A percentile compares a stretch with the other conserved stretches of the same genome.
Conservation (phyloP, 1,140 invertebrate genomes). For the Sinella curviseta region DNA sequence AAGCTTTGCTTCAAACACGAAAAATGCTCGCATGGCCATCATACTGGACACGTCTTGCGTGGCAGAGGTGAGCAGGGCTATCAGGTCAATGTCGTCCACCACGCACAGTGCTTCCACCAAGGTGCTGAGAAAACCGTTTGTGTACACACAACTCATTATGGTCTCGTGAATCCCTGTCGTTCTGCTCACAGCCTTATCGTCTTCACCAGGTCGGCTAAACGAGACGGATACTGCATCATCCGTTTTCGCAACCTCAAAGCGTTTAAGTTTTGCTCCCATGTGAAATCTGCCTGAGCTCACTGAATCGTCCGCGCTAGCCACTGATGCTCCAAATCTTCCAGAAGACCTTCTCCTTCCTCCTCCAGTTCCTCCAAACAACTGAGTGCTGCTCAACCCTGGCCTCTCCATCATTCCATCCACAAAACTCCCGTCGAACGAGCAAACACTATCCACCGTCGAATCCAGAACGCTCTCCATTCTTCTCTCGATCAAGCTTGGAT, state of each 20-base stretch:
- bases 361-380: too few species aligned
- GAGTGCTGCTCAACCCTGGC: too few species aligned
- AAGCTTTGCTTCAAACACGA: conserved; percentile 45
- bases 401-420: neutral
- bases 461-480: too few species aligned
- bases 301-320: neutral
- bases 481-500: too few species aligned
- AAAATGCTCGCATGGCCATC: conserved; percentile 32
- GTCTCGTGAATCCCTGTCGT: neutral
- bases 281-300: too few species aligned
- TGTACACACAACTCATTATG: conserved; percentile 26
- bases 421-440: neutral
- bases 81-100: conserved; percentile 35
- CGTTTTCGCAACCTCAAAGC: neutral
- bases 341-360: too few species aligned
- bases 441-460: neutral
- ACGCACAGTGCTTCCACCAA: conserved; percentile 36
- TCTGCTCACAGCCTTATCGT: neutral
- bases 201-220: neutral
- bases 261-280: too few species aligned
- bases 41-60: neutral
- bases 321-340: neutral
- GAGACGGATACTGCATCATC: neutral
- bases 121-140: conserved; percentile 39
- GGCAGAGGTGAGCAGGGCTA: conserved; percentile 33